phyloP scores from a whole-genome alignment of 2,113 vertebrate species.

The Geothlypis trichas region DNA sequence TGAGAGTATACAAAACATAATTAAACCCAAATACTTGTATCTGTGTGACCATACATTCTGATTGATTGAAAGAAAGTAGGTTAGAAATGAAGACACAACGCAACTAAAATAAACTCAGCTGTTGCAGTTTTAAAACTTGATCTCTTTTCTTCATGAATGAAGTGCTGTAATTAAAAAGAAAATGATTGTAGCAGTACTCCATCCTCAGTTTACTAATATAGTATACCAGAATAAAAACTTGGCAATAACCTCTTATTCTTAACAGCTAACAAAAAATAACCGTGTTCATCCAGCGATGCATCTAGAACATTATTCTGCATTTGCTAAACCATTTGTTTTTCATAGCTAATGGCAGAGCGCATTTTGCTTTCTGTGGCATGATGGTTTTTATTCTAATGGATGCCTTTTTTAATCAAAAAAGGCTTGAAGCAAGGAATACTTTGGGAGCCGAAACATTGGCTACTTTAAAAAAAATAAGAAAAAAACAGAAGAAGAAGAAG shows the following conservation, averaged over 20 bases:
- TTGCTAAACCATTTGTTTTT: slow-evolving; percentile 66
- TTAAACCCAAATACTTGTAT: slow-evolving; percentile 76
- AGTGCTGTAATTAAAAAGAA: slow-evolving; percentile 70
- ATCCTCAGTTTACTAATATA: slow-evolving; percentile 75
- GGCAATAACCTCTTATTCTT: slow-evolving; percentile 72
- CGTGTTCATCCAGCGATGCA: slow-evolving; percentile 69
- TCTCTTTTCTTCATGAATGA: slow-evolving; percentile 67
- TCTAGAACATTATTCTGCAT: slow-evolving; percentile 62
- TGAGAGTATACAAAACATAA: slow-evolving; percentile 82
- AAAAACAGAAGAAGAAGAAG: neutral
- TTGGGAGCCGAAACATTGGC: slow-evolving; percentile 56
- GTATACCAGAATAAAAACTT: slow-evolving; percentile 73
- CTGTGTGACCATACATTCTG: slow-evolving; percentile 85
- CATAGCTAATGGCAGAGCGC: slow-evolving; percentile 62
- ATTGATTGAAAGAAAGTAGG: slow-evolving; percentile 76
- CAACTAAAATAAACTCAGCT: slow-evolving; percentile 67
- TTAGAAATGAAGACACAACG: slow-evolving; percentile 71
- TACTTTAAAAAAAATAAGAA: neutral
- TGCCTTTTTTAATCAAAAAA: slow-evolving; percentile 60
- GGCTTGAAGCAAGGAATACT: slow-evolving; percentile 56
- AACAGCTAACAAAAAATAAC: slow-evolving; percentile 67
- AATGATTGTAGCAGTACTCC: slow-evolving; percentile 70
- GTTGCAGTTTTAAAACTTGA: slow-evolving; percentile 76
- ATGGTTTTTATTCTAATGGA: slow-evolving; percentile 10
- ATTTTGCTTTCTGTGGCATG: slow-evolving; percentile 32